Conservation (phyloP, 2,888 invertebrate genomes). For the Caenorhabditis panamensis region DNA sequence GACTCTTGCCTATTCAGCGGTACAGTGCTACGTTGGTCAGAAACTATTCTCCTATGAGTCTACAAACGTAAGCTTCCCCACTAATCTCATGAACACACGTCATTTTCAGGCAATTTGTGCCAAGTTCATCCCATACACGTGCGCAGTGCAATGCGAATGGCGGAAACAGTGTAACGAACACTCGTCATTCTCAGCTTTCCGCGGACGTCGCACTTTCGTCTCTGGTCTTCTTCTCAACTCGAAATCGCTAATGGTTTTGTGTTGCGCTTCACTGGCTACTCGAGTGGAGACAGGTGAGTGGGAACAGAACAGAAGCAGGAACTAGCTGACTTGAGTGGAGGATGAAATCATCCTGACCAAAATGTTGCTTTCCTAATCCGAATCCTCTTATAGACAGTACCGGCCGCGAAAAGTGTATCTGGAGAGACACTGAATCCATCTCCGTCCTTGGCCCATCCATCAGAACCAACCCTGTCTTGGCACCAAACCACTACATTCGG, state of each 20-base stretch:
- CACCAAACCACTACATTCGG: slow-evolving; percentile 74
- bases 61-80: slow-evolving; percentile 71
- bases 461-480: slow-evolving; percentile 73
- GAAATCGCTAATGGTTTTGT: slow-evolving; percentile 76
- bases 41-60: slow-evolving; percentile 79
- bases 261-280: slow-evolving; percentile 79
- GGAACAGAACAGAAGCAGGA: neutral
- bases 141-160: slow-evolving; percentile 78
- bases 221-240: slow-evolving; percentile 78
- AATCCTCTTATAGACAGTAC: slow-evolving; percentile 56
- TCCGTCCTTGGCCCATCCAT: slow-evolving; percentile 72
- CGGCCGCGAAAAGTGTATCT: slow-evolving; percentile 72
- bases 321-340: slow-evolving; percentile 18
- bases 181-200: slow-evolving; percentile 72
- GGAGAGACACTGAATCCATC: slow-evolving; percentile 73
- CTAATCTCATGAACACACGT: slow-evolving; percentile 1
- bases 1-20: slow-evolving; percentile 62
- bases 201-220: slow-evolving; percentile 78
- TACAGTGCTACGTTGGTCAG: slow-evolving; percentile 79
- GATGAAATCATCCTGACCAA: slow-evolving; percentile 28
- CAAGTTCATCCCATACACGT: slow-evolving; percentile 75
- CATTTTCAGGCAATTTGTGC: slow-evolving; percentile 79
- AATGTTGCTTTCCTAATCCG: slow-evolving; percentile 29
- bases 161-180: slow-evolving; percentile 73
- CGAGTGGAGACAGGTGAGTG: slow-evolving; percentile 72